Percentiles rank a stretch among this genome's conserved stretches.
phyloP scores from a whole-genome alignment of 2,797 vertebrate species.

The Micropoecilia bifurca region DNA sequence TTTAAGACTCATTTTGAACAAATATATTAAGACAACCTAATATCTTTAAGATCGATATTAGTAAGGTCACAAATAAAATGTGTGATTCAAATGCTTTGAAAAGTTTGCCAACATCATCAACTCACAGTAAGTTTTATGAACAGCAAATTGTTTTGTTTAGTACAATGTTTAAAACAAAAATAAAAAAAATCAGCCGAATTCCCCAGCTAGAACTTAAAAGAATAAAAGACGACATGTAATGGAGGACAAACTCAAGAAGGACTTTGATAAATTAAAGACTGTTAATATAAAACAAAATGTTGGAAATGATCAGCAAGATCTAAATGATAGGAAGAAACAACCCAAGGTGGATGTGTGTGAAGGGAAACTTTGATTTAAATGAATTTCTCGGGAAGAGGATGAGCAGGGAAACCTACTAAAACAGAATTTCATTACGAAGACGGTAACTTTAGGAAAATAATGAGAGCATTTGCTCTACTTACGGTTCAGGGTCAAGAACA shows the following conservation, averaged over 20 bases:
- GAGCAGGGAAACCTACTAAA: constrained; percentile 19
- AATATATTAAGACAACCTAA: no score
- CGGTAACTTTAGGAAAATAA: background rate
- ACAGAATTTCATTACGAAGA: background rate
- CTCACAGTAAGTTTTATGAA: no score
- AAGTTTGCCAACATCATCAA: no score
- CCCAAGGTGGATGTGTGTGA: background rate
- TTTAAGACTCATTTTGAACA: no score
- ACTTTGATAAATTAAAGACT: constrained; percentile 36
- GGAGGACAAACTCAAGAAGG: constrained; percentile 24
- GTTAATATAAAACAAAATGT: constrained; percentile 20
- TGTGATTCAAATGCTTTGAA: no score
- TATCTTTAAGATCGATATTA: no score
- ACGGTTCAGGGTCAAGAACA: constrained; percentile 97
- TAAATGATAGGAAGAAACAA: background rate
- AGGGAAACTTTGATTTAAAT: constrained; percentile 24
- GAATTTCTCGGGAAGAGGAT: constrained; percentile 37
- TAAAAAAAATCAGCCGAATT: no score
- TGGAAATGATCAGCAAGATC: background rate
- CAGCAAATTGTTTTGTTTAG: no score
- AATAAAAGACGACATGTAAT: no score
- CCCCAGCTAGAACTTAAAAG: no score
- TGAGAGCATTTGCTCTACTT: constrained; percentile 72
- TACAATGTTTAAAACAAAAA: no score
- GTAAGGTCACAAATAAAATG: no score